phyloP scores from a whole-genome alignment of 2,113 vertebrate genomes.

The Lophochroa leadbeateri region DNA sequence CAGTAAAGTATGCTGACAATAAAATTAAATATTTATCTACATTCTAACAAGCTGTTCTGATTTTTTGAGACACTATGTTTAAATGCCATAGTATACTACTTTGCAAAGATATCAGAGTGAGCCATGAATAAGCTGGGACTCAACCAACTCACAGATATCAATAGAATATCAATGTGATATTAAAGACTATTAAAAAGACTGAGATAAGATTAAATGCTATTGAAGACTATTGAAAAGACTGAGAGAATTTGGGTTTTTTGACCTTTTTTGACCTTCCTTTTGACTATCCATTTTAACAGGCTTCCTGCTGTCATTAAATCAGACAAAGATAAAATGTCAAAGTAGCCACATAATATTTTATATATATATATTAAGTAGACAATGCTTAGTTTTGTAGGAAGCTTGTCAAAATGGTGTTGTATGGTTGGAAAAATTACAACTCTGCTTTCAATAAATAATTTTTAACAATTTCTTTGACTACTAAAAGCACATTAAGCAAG shows the following conservation, averaged over 20 bases:
- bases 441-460: not conserved
- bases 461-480: not conserved
- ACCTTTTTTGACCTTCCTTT: not conserved
- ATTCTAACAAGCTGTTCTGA: not conserved
- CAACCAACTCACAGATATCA: not conserved
- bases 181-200: not conserved
- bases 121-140: not conserved
- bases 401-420: not conserved
- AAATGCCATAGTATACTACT: rapidly evolving
- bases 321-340: not conserved
- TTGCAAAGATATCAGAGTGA: not conserved
- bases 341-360: not conserved
- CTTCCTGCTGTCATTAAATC: not conserved
- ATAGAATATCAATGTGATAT: not conserved
- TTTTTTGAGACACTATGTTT: not conserved
- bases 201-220: not conserved
- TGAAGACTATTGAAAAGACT: not conserved
- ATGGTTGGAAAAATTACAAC: not conserved
- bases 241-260: not conserved
- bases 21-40: not conserved
- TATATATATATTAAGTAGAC: not conserved
- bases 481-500: not conserved
- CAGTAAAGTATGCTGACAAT: not conserved
- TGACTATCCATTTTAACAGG: not conserved
- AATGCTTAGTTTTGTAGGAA: not conserved